A percentile compares a stretch with the other conserved stretches of the same genome.
phyloP scores from a whole-genome alignment of 2,113 vertebrate species.

The Halcyon malimbica region DNA sequence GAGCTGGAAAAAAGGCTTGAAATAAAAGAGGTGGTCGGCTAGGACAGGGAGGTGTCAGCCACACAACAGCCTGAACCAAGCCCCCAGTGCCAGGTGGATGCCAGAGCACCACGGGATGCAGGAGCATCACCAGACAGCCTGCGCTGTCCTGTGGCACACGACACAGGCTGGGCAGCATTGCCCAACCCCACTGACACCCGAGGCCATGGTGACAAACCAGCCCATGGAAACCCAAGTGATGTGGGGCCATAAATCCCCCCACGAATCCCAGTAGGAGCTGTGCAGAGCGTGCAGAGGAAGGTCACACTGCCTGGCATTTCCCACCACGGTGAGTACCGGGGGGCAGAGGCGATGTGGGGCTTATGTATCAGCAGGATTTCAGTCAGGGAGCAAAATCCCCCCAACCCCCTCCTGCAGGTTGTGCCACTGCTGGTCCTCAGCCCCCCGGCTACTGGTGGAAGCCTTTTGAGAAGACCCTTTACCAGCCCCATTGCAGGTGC shows the following conservation, averaged over 20 bases:
- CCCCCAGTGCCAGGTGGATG: rapidly evolving
- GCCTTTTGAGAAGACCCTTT: neutral
- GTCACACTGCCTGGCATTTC: neutral
- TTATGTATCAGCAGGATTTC: neutral
- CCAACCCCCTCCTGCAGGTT: rapidly evolving
- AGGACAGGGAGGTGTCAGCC: neutral
- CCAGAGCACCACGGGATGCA: neutral
- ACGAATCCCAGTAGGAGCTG: neutral
- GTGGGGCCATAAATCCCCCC: neutral
- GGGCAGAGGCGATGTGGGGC: neutral
- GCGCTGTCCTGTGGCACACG: rapidly evolving
- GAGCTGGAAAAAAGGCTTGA: neutral
- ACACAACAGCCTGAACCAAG: rapidly evolving
- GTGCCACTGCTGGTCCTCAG: rapidly evolving
- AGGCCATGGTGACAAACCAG: neutral
- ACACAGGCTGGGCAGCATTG: neutral
- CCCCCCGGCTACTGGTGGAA: rapidly evolving
- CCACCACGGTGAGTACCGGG: rapidly evolving
- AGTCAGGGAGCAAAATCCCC: neutral
- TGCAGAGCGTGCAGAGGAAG: neutral
- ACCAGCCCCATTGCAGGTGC: neutral
- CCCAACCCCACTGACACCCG: neutral
- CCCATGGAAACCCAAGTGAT: neutral
- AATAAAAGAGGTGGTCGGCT: neutral
- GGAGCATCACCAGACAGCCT: neutral